Base-by-base conservation (phyloP, 2,113 vertebrate genomes). In the Stegastes partitus region DNA sequence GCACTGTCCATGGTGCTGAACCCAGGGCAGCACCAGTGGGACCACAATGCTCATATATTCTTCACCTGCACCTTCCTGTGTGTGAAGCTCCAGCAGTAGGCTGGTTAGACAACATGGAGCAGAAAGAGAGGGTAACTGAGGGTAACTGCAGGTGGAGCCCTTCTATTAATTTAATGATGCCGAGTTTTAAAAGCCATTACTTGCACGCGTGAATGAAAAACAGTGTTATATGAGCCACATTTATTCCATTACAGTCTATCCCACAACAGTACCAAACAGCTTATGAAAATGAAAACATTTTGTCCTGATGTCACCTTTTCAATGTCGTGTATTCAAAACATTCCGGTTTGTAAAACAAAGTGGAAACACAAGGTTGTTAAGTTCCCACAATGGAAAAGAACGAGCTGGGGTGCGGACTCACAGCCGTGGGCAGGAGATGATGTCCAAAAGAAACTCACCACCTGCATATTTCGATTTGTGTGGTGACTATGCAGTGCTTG, bases 1-100 rank as follows among this genome's bases (percentile, higher is more conserved):
- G 73, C 81, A 72, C 91, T 92, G 61, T 89, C 91, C 86, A 37
- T 90, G 87, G 91, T 92, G 70, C 91, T 91, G 87, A 92, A 86
- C 50, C 18, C 54, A 74, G 81, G 81, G 55, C 63, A 51, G 39
- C 53, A 85, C 23, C 42, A 64, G 61, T 58, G 31, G 56, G 26
- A 57, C 22, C 62, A 66, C n/a, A 39, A 5, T 3, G 23, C 21
- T 58, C 18, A 62, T 22, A 21, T 39, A 39, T 39, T 54, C 47
- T 54, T 49, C 19, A 71, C 51, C 50, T 63, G 22, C n/a, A 57
- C 53, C 16, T 34, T 6, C 12, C 25, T 9, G 2, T n/a, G 2
- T 23, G 19, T 56, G 25, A 53, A 5, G 47, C 54, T 11, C 26
- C 31, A 47, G 31, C 23, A 47, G 18, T 0, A 28, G 34, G 10